Conservation (phyloP, 2,113 vertebrate genomes). For the Burhinus oedicnemus region DNA sequence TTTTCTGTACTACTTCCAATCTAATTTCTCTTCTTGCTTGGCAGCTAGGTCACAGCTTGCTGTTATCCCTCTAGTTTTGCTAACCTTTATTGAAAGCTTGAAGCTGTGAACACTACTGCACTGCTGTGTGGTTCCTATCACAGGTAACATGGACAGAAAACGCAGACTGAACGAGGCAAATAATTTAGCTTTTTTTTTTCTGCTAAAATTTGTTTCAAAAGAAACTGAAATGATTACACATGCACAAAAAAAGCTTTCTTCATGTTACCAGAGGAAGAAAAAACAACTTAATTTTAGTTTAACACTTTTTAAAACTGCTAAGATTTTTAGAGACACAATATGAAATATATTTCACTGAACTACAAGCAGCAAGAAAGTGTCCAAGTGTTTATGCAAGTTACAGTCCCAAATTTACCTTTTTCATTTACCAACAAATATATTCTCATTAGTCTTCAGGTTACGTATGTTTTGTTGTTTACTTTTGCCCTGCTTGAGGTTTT, state of each 20-base stretch:
- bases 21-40: background rate
- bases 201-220: background rate
- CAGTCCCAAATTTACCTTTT: background rate
- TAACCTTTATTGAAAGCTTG: background rate
- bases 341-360: background rate
- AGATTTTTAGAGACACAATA: background rate
- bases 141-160: background rate
- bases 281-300: background rate
- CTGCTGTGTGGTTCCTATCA: background rate
- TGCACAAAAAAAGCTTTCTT: background rate
- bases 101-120: background rate
- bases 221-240: background rate
- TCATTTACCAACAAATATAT: background rate
- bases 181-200: rapidly evolving
- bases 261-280: background rate
- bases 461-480: background rate
- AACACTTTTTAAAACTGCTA: rapidly evolving
- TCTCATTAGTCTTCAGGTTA: background rate
- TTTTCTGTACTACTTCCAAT: background rate
- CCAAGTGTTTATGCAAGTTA: background rate
- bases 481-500: background rate
- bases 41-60: background rate
- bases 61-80: background rate
- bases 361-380: background rate
- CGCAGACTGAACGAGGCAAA: background rate